Percentiles rank a stretch among this genome's conserved stretches.
These are phyloP conservation scores for Bagarius yarrelli DNA, from an alignment of 2,113 vertebrate species.

Conservation along the genomic window DNA sequence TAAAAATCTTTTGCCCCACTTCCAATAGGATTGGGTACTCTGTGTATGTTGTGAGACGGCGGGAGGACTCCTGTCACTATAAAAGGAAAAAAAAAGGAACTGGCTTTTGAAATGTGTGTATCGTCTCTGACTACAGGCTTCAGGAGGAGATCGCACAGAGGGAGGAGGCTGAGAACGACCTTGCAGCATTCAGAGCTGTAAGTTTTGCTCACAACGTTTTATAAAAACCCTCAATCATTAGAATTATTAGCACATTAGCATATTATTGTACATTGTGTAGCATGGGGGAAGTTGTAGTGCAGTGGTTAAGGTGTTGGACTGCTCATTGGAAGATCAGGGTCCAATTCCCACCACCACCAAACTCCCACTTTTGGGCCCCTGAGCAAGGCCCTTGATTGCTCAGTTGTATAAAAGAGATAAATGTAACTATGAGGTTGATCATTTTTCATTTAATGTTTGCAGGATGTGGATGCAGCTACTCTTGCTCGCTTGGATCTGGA, in stretches of 20 bases:
- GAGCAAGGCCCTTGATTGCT: too few relatives aligned
- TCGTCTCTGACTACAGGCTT: conserved; percentile 66
- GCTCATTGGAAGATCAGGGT: too few relatives aligned
- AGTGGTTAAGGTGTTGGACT: too few relatives aligned
- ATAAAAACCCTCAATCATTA: neutral
- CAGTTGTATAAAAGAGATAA: too few relatives aligned
- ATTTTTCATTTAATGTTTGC: neutral
- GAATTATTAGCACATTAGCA: neutral
- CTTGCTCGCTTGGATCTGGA: conserved; percentile 89
- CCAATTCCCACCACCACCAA: too few relatives aligned
- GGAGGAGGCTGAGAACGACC: conserved; percentile 90
- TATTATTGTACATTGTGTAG: neutral
- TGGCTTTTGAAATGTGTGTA: conserved; percentile 2
- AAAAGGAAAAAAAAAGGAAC: conserved; percentile 68
- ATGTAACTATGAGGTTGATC: neutral
- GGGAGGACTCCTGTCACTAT: conserved; percentile 54
- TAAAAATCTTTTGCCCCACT: conserved; percentile 3
- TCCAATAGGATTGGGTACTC: neutral
- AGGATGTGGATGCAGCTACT: conserved; percentile 93
- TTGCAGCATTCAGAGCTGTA: conserved; percentile 89
- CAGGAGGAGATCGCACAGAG: conserved; percentile 89
- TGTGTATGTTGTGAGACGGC: conserved; percentile 2
- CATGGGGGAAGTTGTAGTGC: neutral
- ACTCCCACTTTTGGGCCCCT: too few relatives aligned
- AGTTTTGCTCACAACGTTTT: conserved; percentile 53